Evolutionary conservation across 2,888 invertebrate species (phyloP), one percentile per base, ranked within the genome.

Genomic region (Fragum sueziense): DNA sequence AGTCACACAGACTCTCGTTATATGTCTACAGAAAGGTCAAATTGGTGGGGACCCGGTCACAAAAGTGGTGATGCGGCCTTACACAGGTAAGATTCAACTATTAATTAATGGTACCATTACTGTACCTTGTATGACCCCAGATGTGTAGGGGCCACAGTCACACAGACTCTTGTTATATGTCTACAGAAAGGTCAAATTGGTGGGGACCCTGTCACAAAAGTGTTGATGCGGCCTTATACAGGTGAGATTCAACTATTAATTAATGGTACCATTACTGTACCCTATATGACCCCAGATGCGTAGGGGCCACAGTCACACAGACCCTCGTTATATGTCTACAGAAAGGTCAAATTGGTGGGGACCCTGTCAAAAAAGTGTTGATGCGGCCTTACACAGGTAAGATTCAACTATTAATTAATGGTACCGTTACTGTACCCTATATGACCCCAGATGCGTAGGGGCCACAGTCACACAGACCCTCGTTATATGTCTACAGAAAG

Each of bases 221-320:
- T 97, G 1, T 91, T 97, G 25, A 92, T 97, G 41, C 95, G 95
- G 80, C 96, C 96, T n/a, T 93, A 95, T 31, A 97, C 97, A 70
- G 92, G 91, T 91, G 79, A 52, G 57, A n/a, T n/a, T n/a, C n/a
- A n/a, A n/a, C n/a, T n/a, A n/a, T n/a, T n/a, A n/a, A n/a, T n/a
- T n/a, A n/a, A n/a, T 87, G 89, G 65, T 91, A 90, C 90, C 86
- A 89, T 62, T 91, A 90, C 90, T 92, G 92, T 80, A 74, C 86
- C 0, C 61, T 74, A 22, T 91, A 93, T 6, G 88, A 90, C 11
- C 90, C 93, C 7, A 90, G 93, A 22, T 95, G 95, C 87, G 89
- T 90, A 20, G 94, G 94, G 65, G 94, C 95, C 0, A 93, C 95
- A 22, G 85, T 91, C 0, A 95, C 96, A 0, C 93, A 94, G 79